Evolutionary conservation across 2,888 invertebrate genomes (phyloP).

Genomic region (Apamea crenata): DNA sequence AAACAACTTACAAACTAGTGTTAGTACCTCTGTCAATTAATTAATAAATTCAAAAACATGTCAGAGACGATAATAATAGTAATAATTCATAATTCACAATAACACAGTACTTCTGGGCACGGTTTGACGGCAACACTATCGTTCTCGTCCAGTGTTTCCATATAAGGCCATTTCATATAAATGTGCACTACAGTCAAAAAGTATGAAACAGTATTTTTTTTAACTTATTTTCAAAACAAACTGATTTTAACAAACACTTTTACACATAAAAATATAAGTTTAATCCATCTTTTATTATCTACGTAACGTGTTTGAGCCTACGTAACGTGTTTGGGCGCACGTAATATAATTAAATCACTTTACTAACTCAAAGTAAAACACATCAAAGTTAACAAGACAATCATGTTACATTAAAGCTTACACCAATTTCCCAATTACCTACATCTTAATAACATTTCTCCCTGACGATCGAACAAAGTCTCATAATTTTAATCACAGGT

Average conservation of each 20-base stretch:
- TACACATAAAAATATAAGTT: neutral
- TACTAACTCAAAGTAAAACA: neutral
- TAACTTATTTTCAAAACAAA: neutral
- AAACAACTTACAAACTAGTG: too few species aligned
- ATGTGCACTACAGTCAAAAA: too few species aligned
- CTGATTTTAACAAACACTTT: too few species aligned
- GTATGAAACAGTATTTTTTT: too few species aligned
- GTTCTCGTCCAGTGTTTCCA: too few species aligned
- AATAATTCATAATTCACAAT: too few species aligned
- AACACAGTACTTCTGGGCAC: too few species aligned
- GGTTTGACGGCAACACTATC: too few species aligned
- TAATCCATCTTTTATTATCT: neutral
- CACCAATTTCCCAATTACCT: constrained; percentile 37
- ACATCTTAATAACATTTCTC: constrained; percentile 29
- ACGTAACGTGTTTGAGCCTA: neutral
- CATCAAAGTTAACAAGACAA: neutral
- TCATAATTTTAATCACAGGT: constrained; percentile 39
- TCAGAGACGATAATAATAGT: too few species aligned
- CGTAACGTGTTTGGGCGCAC: neutral
- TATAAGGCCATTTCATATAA: too few species aligned
- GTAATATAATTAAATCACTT: neutral
- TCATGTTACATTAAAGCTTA: constrained; percentile 4
- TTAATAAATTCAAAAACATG: too few species aligned
- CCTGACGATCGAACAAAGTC: constrained; percentile 12
- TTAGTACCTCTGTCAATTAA: too few species aligned